Percentiles rank a stretch among this genome's conserved stretches.
Conservation (phyloP, 2,113 vertebrate species). For the Grantiella picta region DNA sequence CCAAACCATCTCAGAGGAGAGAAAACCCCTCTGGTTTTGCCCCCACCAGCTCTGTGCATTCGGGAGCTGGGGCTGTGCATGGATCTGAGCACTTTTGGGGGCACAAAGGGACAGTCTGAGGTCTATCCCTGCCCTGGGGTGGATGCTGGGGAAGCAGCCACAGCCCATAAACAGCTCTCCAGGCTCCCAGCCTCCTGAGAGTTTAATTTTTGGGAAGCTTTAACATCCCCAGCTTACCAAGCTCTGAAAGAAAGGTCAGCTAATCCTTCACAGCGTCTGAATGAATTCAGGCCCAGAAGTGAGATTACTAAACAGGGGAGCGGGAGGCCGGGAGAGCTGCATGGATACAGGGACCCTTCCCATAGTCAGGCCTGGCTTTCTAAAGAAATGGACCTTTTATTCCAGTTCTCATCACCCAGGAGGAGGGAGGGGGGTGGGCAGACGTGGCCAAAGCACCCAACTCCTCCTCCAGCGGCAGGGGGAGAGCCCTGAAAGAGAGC, state of each 20-base stretch:
- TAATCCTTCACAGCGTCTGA: constrained; percentile 59
- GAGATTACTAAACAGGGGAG: constrained; percentile 57
- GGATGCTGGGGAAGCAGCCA: background rate
- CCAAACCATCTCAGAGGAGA: background rate
- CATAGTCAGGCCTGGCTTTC: constrained; percentile 16
- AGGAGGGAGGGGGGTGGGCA: background rate
- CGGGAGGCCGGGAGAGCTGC: constrained; percentile 22
- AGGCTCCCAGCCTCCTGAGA: constrained; percentile 45
- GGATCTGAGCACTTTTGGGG: background rate
- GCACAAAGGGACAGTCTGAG: background rate
- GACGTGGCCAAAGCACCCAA: background rate
- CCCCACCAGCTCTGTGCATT: accelerated
- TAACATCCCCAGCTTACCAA: constrained; percentile 64
- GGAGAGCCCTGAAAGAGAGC: background rate
- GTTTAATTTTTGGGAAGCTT: constrained; percentile 68
- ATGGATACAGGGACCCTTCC: constrained; percentile 52
- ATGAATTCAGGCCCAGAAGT: constrained; percentile 61
- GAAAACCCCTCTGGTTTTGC: background rate
- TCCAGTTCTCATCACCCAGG: background rate
- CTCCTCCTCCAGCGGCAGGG: background rate
- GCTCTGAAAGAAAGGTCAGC: constrained; percentile 68
- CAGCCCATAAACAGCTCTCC: background rate
- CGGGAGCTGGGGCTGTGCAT: accelerated
- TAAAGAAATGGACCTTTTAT: constrained; percentile 60
- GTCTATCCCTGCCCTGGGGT: background rate